A percentile compares a stretch with the other conserved stretches of the same genome.
phyloP scores from a whole-genome alignment of 1,140 invertebrate genomes.

The Drosophila bipectinata region DNA sequence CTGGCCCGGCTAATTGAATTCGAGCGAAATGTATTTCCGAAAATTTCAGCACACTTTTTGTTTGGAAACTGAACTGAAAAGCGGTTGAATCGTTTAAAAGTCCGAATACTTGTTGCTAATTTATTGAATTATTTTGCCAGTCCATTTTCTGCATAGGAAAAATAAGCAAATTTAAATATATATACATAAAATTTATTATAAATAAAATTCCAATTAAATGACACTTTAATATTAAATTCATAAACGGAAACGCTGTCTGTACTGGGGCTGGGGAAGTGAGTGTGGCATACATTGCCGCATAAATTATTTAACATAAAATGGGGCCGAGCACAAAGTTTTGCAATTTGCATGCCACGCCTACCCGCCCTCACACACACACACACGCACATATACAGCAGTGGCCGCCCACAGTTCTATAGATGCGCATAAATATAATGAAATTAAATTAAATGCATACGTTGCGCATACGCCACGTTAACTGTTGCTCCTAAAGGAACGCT shows the following conservation, averaged over 20 bases:
- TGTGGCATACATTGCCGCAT: constrained; percentile 56
- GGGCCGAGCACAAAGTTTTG: constrained; percentile 66
- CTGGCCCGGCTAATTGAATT: constrained; percentile 52
- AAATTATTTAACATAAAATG: constrained; percentile 77
- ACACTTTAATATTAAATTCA: constrained; percentile 81
- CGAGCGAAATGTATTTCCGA: constrained; percentile 31
- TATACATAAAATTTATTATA: constrained; percentile 36
- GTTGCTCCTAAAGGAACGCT: constrained; percentile 58
- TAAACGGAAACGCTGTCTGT: constrained; percentile 45
- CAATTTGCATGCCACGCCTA: constrained; percentile 64
- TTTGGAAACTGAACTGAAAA: constrained; percentile 3
- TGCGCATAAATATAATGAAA: constrained; percentile 82
- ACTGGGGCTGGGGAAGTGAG: constrained; percentile 4
- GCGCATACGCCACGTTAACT: constrained; percentile 81
- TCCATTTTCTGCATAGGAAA: constrained; percentile 45
- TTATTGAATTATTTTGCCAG: constrained; percentile 66
- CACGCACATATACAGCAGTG: background rate
- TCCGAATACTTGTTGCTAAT: constrained; percentile 64
- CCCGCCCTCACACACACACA: constrained; percentile 1
- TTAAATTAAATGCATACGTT: constrained; percentile 83
- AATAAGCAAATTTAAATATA: constrained; percentile 52
- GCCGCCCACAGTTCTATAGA: constrained; percentile 60
- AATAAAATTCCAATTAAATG: constrained; percentile 73
- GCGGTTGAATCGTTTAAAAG: constrained; percentile 49
- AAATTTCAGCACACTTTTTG: constrained; percentile 32